These are phyloP conservation scores for Ostrea edulis DNA, from an alignment of 1,140 invertebrate genomes.

Conservation along the genomic window DNA sequence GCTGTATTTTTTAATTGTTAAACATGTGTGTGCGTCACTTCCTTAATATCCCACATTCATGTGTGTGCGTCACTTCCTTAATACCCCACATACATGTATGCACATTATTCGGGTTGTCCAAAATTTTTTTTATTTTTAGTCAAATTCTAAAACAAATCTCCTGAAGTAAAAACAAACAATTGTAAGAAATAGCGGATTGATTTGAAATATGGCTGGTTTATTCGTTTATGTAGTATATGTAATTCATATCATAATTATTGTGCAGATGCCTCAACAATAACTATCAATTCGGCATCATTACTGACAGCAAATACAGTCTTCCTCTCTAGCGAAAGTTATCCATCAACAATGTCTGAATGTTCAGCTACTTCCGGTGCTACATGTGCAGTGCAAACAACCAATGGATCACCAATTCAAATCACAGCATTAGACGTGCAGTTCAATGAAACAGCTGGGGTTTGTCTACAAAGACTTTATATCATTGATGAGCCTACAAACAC, in stretches of 20 bases:
- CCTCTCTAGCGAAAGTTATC: background rate
- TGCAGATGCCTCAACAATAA: background rate
- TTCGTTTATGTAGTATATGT: background rate
- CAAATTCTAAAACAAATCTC: too few relatives aligned
- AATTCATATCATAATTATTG: background rate
- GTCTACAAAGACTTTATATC: background rate
- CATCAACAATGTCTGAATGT: constrained; percentile 11
- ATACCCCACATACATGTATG: too few relatives aligned
- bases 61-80: too few relatives aligned
- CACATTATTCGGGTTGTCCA: too few relatives aligned
- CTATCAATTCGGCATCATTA: background rate
- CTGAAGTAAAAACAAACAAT: too few relatives aligned
- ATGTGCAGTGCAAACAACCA: background rate
- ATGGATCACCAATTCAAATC: background rate
- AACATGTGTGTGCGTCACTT: too few relatives aligned
- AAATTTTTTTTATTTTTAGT: too few relatives aligned
- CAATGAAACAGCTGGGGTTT: background rate
- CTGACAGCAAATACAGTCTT: background rate
- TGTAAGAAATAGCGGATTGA: too few relatives aligned
- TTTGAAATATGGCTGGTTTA: too few relatives aligned
- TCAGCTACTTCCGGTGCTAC: constrained; percentile 2
- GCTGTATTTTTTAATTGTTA: too few relatives aligned
- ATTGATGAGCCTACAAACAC: background rate
- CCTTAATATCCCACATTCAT: too few relatives aligned
- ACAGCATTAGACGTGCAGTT: background rate